Conservation (phyloP, 2,797 vertebrate species). For the Clarias pachynema region DNA sequence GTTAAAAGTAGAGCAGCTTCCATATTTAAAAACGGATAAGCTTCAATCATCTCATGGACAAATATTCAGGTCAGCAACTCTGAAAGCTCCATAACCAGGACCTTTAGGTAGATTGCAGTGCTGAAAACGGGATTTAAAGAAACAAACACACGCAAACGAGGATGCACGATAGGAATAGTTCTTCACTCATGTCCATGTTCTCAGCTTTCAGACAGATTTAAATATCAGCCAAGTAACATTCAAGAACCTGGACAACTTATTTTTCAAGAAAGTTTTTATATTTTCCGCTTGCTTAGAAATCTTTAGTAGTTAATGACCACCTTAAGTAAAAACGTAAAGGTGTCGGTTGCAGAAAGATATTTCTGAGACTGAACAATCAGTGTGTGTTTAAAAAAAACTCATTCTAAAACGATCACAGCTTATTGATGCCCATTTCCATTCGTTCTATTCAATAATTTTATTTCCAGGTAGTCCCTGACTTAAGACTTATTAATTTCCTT, state of each 20-base stretch:
- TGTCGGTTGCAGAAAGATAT: not conserved
- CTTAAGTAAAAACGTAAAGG: not conserved
- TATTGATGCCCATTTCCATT: not conserved
- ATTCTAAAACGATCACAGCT: not conserved
- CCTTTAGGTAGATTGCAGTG: not conserved
- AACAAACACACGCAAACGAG: not conserved
- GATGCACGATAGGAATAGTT: not conserved
- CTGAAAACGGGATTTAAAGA: not conserved
- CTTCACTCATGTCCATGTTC: not conserved
- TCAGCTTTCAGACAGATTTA: not conserved
- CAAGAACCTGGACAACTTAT: not conserved
- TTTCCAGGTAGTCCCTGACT: too few relatives aligned
- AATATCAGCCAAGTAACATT: not conserved
- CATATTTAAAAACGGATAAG: not conserved
- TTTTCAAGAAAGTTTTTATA: not conserved
- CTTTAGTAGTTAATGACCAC: not conserved
- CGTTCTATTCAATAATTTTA: not conserved
- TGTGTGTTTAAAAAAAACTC: not conserved
- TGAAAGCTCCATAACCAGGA: not conserved
- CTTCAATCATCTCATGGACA: not conserved
- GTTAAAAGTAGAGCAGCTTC: not conserved
- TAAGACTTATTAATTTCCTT: too few relatives aligned
- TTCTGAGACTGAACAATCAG: not conserved
- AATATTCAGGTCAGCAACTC: not conserved
- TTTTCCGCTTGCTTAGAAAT: not conserved